Conservation (phyloP, 2,888 invertebrate genomes). For the Aleiodes leptofemur region DNA sequence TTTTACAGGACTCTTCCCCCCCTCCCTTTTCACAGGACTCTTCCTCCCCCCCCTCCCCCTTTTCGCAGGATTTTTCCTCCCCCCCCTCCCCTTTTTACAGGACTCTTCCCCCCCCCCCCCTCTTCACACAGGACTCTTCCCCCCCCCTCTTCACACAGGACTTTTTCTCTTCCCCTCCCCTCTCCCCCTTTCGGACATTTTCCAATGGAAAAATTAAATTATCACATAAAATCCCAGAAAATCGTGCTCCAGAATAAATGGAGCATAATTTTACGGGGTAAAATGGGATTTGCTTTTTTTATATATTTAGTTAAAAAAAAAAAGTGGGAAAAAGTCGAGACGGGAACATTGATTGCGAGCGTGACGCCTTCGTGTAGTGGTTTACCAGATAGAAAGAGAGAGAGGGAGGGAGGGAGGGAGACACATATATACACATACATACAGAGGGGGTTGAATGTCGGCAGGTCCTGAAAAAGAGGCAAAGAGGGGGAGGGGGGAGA, state of each 20-base stretch:
- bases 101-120: no score
- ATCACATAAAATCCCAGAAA: conserved; percentile 50
- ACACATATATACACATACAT: neutral
- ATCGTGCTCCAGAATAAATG: conserved; percentile 41
- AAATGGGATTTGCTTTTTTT: neutral
- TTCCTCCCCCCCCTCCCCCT: neutral
- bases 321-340: conserved; percentile 54
- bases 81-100: no score
- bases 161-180: neutral
- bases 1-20: no score
- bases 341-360: conserved; percentile 73
- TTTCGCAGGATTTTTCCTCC: conserved; percentile 13
- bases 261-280: neutral
- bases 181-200: neutral
- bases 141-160: conserved; percentile 31
- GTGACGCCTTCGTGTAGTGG: conserved; percentile 66
- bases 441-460: conserved; percentile 62
- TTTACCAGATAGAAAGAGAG: conserved; percentile 61
- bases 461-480: conserved; percentile 62
- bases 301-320: no score
- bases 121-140: no score
- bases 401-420: conserved; percentile 56
- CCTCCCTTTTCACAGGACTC: conserved; percentile 22
- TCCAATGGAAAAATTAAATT: conserved; percentile 36
- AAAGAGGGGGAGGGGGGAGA: conserved; percentile 62